Evolutionary conservation across 1,140 invertebrate species (phyloP), one percentile per base, ranked within the genome.

Genomic region (Bursaphelenchus mucronatus): DNA sequence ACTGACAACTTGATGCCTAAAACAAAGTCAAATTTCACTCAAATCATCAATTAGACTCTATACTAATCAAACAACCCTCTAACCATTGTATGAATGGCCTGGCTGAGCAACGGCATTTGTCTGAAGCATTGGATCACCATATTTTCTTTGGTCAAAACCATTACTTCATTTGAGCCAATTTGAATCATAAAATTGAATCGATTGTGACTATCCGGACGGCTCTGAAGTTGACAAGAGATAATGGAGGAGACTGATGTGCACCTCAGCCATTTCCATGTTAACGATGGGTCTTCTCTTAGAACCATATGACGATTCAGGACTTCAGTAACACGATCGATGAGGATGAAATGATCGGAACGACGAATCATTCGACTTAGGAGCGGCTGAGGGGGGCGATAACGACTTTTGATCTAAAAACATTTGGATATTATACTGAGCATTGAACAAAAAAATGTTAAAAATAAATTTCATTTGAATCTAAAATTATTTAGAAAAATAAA

Each of bases 201-300:
- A 41, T 13, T 40, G 8, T 45, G 1, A 40, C 15, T 69, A 67
- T n/a, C 19, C 40, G 30, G 13, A 56, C 45, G 19, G 53, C 61
- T 21, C 10, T 21, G 11, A 0, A 11, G 41, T 8, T 46, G 45
- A 41, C n/a, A 19, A 17, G 73, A 62, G 51, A 71, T 69, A 15
- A 74, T 46, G 11, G 73, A 50, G 45, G 55, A 75, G 21, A n/a
- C 46, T 8, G 68, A 40, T 43, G 70, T 61, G 17, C 41, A 74
- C 10, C 70, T 71, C 13, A 75, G 45, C 71, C 71, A 71, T 46
- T 72, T 74, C 71, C 71, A 71, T 56, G 75, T 45, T 41, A 49
- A 4, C 47, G 13, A 11, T 13, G 19, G 13, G 30, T 59, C 11
- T 11, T 59, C 57, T 50, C 41, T 1, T 1, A 41, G 13, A 7